Base-by-base conservation (phyloP, 2,888 invertebrate species). In the Coenonympha arcania region DNA sequence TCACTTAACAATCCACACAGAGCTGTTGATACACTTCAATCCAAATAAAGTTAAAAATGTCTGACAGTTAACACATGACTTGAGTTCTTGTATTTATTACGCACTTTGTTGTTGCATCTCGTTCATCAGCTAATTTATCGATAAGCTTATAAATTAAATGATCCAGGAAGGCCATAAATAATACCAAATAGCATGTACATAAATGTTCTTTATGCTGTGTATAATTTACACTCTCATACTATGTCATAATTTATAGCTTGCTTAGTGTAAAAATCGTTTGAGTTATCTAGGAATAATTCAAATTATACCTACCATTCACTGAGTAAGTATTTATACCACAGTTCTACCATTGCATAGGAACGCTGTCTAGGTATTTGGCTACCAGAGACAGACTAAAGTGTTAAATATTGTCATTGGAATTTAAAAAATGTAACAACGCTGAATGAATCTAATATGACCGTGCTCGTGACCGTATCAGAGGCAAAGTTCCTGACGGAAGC, bases 111-210 rank as follows among this genome's bases (percentile, higher is more conserved):
- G 71, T 68, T 62, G 63, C 73, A 76, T 79, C 79, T 76, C 73
- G 71, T 67, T 73, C 62, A 67, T 69, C 74, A 77, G 77, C 76
- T 77, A 79, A 82, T 81, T 83, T 81, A 83, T 76, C 74, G 73
- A 72, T 75, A 75, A 74, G 67, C 69, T 70, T 68, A 73, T 69
- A 75, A 78, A 80, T 82, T 79, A 74, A 74, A 73, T 62, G 68
- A 70, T 68, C 66, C 74, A 76, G 76, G 80, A 81, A 79, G 75
- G 75, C 63, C 51, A 48, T 53, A 48, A 59, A 57, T 33, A 33
- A 44, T 34, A 24, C 65, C 63, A 64, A 62, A 67, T 61, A 54
- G 56, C 40, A 39, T 54, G 45, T 43, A 42, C 45, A 24, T 22
- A 49, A 54, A 55, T 37, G 39, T 58, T 45, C 16, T 33, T n/a